Conservation (phyloP, 2,113 vertebrate genomes). For the Tupaia tana region DNA sequence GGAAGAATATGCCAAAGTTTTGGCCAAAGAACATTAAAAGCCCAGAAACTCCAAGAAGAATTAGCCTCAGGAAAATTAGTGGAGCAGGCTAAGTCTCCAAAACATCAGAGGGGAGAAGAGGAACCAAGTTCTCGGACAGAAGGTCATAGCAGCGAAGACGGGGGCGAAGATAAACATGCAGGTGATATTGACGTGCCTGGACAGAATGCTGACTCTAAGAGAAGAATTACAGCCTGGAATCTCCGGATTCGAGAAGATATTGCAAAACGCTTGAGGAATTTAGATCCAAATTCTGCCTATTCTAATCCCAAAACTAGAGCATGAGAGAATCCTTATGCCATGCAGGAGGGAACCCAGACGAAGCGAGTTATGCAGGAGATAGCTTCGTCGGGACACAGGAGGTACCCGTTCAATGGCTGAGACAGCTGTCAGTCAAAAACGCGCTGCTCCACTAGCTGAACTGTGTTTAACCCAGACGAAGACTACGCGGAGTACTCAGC, state of each 20-base stretch:
- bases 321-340: slow-evolving; percentile 98
- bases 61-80: slow-evolving; percentile 96
- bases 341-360: slow-evolving; percentile 96
- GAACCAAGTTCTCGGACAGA: slow-evolving; percentile 91
- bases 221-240: slow-evolving; percentile 97
- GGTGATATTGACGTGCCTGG: slow-evolving; percentile 99
- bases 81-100: slow-evolving; percentile 92
- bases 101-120: slow-evolving; percentile 92
- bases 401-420: slow-evolving; percentile 98
- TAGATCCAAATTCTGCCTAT: slow-evolving; percentile 99
- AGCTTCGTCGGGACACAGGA: slow-evolving; percentile 96
- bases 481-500: slow-evolving; percentile 98
- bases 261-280: slow-evolving; percentile 98
- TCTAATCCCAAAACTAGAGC: slow-evolving; percentile 99
- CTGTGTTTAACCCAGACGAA: slow-evolving; percentile 97
- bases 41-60: slow-evolving; percentile 98
- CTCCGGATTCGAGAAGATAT: slow-evolving; percentile 97
- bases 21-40: slow-evolving; percentile 98
- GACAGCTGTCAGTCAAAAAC: slow-evolving; percentile 99
- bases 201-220: slow-evolving; percentile 99
- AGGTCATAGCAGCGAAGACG: slow-evolving; percentile 97
- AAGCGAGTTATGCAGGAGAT: slow-evolving; percentile 97
- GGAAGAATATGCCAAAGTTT: slow-evolving; percentile 96
- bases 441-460: slow-evolving; percentile 95
- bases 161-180: slow-evolving; percentile 99